Percentiles rank a stretch among this genome's conserved stretches.
Conservation (phyloP, 2,797 vertebrate species). For the Karalla daura region DNA sequence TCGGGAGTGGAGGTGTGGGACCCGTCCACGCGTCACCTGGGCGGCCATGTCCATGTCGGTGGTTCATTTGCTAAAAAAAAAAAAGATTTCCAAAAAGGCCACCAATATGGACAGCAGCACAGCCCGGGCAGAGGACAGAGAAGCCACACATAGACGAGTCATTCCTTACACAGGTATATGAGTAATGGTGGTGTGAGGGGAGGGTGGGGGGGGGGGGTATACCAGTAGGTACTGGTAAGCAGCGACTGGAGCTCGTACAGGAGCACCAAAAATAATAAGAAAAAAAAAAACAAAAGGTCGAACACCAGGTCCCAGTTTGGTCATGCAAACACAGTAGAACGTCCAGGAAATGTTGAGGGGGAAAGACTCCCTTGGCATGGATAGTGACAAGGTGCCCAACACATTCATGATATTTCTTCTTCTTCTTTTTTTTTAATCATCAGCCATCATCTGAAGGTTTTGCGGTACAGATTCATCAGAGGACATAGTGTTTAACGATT, state of each 20-base stretch:
- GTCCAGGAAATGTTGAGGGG: constrained; percentile 47
- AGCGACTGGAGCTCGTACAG: constrained; percentile 60
- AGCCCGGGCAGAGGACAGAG: constrained; percentile 46
- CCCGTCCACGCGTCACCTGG: constrained; percentile 41
- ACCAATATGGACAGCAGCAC: constrained; percentile 62
- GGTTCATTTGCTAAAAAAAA: no score
- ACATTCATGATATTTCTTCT: constrained; percentile 60
- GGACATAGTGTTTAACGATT: constrained; percentile 25
- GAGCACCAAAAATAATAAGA: constrained; percentile 54
- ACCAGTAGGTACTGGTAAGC: constrained; percentile 66
- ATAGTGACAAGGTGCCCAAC: constrained; percentile 60
- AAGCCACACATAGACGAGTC: constrained; percentile 42
- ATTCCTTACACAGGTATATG: constrained; percentile 43
- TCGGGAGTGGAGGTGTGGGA: constrained; percentile 67
- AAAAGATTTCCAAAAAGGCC: constrained; percentile 67
- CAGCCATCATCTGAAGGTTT: constrained; percentile 33
- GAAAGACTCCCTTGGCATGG: constrained; percentile 40
- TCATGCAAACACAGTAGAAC: constrained; percentile 67
- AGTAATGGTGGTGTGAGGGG: constrained; percentile 35
- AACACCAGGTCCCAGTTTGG: constrained; percentile 64
- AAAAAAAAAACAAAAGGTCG: no score
- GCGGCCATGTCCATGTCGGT: no score
- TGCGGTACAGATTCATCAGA: constrained; percentile 51
- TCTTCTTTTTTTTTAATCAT: constrained; percentile 15
- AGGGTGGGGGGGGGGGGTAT: constrained; percentile 26